Evolutionary conservation across 2,888 invertebrate genomes (phyloP), one percentile per base, ranked within the genome.

Genomic region (Gandaritis pyraliata): DNA sequence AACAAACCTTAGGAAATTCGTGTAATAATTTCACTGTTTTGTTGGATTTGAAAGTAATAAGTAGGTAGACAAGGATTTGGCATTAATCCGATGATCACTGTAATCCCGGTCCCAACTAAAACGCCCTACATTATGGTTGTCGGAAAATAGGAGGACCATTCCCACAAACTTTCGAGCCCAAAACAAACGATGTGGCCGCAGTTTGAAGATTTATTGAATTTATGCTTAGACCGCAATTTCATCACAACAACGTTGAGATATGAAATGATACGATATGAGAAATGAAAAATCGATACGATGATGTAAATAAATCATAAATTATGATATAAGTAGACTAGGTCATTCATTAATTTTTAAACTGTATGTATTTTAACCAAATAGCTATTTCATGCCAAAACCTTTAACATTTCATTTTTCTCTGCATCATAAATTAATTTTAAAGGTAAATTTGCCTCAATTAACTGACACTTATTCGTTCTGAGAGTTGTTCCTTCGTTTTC

Each of bases 31-130:
- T 43, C 3, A 46, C 23, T 38, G 45, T 54, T 59, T 66, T 62
- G 60, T 60, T 58, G 16, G 51, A 57, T 51, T 54, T 50, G 52
- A 33, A 39, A 61, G 53, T 58, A 38, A 13, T 52, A 51, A 51
- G 51, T 16, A 43, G 49, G 49, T 13, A 45, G 36, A 58, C 53
- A 46, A 54, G 58, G 58, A 50, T 58, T 58, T 48, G 47, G n/a
- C 41, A 52, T 46, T 64, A 64, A 59, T 59, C 63, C 63, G 43
- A 59, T 56, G 56, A 58, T 58, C 55, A 59, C 48, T 64, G 59
- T 64, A 48, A 64, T 64, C 63, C 63, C 38, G 47, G 52, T 56
- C 51, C 51, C 43, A 41, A 51, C 54, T 43, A 55, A 58, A 58
- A 50, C 47, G 29, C 55, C 39, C 43, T 55, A 33, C 29, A 15